These are phyloP conservation scores for Ephydatia muelleri DNA, from an alignment of 37 sponge, comb jelly and placozoan species.

Conservation along the genomic window DNA sequence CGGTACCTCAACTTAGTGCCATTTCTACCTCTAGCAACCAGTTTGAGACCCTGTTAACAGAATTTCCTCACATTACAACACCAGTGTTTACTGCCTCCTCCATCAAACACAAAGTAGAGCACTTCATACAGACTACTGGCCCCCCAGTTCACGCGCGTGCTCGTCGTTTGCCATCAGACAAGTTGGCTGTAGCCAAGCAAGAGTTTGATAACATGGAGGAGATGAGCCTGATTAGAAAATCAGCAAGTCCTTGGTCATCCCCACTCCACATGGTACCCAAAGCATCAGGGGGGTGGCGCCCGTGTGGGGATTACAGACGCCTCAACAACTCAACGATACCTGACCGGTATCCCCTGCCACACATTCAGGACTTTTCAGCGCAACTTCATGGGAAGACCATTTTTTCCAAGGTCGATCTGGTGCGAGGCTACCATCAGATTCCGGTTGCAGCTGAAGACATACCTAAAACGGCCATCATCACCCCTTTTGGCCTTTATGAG, in stretches of 20 bases:
- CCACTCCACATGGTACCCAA: constrained; percentile 60
- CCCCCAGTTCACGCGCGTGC: constrained; percentile 37
- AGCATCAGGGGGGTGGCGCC: constrained; percentile 55
- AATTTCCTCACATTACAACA: constrained; percentile 32
- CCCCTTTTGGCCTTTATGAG: constrained; percentile 8
- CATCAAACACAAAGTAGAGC: constrained; percentile 21
- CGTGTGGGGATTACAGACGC: constrained; percentile 51
- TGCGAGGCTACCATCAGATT: constrained; percentile 51
- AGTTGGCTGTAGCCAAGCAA: not conserved
- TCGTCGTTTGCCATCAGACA: constrained; percentile 26
- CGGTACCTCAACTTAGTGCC: constrained; percentile 23
- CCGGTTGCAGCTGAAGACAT: constrained; percentile 27
- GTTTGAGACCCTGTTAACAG: constrained; percentile 24
- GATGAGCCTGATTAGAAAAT: constrained; percentile 35
- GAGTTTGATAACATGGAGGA: constrained; percentile 45
- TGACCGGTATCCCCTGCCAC: constrained; percentile 38
- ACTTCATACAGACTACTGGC: too few species aligned
- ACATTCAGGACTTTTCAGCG: constrained; percentile 23
- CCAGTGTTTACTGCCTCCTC: constrained; percentile 20
- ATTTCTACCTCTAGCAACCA: too few species aligned
- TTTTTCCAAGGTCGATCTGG: constrained; percentile 17
- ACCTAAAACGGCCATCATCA: constrained; percentile 30
- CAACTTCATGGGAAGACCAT: not conserved
- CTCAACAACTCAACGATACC: constrained; percentile 21
- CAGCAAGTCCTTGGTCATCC: constrained; percentile 35